Base-by-base conservation (phyloP, 2,797 vertebrate genomes). In the Sciurus carolinensis region DNA sequence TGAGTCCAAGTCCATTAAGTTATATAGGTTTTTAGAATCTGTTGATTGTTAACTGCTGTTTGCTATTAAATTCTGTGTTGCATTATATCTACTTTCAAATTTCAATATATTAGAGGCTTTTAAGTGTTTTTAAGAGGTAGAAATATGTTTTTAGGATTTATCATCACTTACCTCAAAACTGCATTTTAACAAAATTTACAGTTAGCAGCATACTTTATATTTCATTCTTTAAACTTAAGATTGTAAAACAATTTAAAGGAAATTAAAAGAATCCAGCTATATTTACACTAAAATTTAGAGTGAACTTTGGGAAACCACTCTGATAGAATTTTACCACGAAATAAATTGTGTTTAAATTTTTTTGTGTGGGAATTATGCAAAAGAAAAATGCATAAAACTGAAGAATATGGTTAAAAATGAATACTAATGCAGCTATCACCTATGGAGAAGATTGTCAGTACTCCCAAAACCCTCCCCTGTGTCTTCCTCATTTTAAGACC, bases 181-280 rank as follows among this genome's bases (percentile, higher is more conserved):
- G 12, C 73, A 17, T 75, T 96, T 81, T 73, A 83, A 69, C 72
- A 28, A 96, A 71, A 77, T 87, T 82, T 95, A 11, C 3, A 59
- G 79, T 87, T 85, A 72, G 9, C 47, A 77, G 24, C 18, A 77
- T 33, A 28, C 50, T 76, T 92, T 22, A 50, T 84, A 75, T 75
- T 92, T 95, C 66, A 77, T 92, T 93, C 10, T 84, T 86, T 91
- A 86, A 86, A 76, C 36, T 91, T 90, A 57, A 95, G 52, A 57
- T 93, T 91, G 88, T 92, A 36, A 95, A 79, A 39, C 42, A 88
- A 92, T 82, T 67, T 75, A 86, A 69, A 76, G 66, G 36, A 73
- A 87, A 79, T 88, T 90, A 42, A 92, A 80, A 92, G 44, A 13
- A 18, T 90, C 54, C 77, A 76, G 26, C 20, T 95, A 62, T 30